Conservation (phyloP, 2,797 vertebrate species). For the Helostoma temminkii region DNA sequence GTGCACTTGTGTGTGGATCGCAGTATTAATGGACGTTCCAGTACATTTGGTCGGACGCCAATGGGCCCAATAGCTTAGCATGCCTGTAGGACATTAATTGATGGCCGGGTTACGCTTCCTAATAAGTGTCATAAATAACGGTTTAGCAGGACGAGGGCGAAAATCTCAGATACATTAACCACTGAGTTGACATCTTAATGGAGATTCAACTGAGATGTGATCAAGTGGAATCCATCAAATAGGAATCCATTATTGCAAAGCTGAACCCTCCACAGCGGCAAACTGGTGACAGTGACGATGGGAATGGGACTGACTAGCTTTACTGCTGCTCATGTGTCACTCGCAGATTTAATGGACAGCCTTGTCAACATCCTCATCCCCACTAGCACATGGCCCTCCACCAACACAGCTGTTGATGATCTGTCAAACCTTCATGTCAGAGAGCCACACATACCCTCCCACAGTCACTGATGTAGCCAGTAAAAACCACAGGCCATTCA, state of each 20-base stretch:
- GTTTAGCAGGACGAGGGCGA: slow-evolving; percentile 81
- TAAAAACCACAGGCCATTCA: slow-evolving; percentile 78
- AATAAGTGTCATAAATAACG: slow-evolving; percentile 89
- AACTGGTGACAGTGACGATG: slow-evolving; percentile 62
- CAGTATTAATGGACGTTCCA: slow-evolving; percentile 83
- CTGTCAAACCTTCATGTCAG: slow-evolving; percentile 75
- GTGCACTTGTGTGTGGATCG: slow-evolving; percentile 77
- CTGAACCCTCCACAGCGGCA: slow-evolving; percentile 51
- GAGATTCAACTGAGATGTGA: slow-evolving; percentile 84
- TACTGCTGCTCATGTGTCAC: slow-evolving; percentile 74
- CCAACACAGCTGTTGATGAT: slow-evolving; percentile 83
- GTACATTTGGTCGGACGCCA: slow-evolving; percentile 84
- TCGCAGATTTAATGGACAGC: slow-evolving; percentile 74
- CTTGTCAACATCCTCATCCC: slow-evolving; percentile 78
- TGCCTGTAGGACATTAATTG: slow-evolving; percentile 86
- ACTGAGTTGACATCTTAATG: slow-evolving; percentile 87
- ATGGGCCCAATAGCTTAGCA: slow-evolving; percentile 81
- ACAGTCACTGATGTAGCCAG: slow-evolving; percentile 77
- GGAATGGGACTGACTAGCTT: slow-evolving; percentile 65
- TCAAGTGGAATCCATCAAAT: slow-evolving; percentile 79
- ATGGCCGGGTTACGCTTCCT: slow-evolving; percentile 84
- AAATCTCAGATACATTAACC: slow-evolving; percentile 84
- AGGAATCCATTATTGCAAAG: slow-evolving; percentile 76
- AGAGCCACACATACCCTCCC: slow-evolving; percentile 66
- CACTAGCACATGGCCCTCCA: slow-evolving; percentile 74